These are phyloP conservation scores for Carterocephalus palaemon DNA, from an alignment of 2,888 invertebrate species.

Conservation along the genomic window DNA sequence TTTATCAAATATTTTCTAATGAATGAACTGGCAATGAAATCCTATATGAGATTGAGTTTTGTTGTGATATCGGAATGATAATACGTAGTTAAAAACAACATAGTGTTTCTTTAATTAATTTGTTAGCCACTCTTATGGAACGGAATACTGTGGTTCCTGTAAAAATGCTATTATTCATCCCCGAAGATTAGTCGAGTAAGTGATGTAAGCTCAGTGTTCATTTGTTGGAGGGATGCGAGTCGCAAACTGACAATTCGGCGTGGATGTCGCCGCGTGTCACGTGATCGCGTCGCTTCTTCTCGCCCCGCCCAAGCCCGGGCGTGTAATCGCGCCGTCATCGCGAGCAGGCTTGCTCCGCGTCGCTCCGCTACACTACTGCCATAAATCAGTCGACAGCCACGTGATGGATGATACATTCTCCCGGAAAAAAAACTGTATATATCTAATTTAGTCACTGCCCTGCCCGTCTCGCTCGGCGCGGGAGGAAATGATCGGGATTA, in stretches of 20 bases:
- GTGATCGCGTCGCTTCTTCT: conserved; percentile 43
- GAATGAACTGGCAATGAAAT: no score
- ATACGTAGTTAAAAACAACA: no score
- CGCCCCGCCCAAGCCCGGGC: conserved; percentile 35
- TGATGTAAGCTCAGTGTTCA: conserved; percentile 45
- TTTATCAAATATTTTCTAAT: no score
- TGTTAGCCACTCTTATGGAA: neutral
- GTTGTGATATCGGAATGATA: neutral
- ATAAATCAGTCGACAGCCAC: conserved; percentile 71
- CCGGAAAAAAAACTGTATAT: conserved; percentile 53
- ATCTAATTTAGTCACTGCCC: conserved; percentile 30
- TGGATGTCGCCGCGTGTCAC: conserved; percentile 48
- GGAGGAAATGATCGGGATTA: neutral
- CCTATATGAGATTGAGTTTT: neutral
- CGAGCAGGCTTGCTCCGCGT: conserved; percentile 60
- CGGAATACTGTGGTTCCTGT: neutral
- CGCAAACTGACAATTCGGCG: conserved; percentile 33
- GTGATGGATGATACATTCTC: conserved; percentile 64
- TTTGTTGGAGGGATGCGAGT: conserved; percentile 42
- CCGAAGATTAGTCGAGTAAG: conserved; percentile 42
- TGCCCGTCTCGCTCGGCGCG: conserved; percentile 1
- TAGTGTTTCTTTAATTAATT: neutral
- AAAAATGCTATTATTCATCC: conserved; percentile 26
- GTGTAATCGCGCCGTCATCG: conserved; percentile 68
- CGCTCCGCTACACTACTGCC: conserved; percentile 58